Conservation (phyloP, 2,113 vertebrate genomes). For the Tupaia tana region DNA sequence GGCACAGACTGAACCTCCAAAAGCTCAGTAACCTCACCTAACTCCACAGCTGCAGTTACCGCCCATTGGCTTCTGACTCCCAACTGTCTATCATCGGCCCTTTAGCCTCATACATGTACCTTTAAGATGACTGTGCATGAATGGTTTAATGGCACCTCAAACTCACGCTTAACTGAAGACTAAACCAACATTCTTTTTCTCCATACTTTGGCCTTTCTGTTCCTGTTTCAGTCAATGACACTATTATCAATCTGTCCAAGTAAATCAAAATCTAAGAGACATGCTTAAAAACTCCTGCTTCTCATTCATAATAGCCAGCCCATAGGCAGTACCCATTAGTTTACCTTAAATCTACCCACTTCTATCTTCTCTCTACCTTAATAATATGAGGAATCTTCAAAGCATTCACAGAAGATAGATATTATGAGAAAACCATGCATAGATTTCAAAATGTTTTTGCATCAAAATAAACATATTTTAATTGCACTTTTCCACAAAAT, state of each 20-base stretch:
- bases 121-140: not conserved
- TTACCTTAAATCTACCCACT: not conserved
- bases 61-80: not conserved
- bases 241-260: not conserved
- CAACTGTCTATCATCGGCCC: not conserved
- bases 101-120: not conserved
- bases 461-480: too few species aligned
- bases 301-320: not conserved
- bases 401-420: too few species aligned
- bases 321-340: fast-evolving
- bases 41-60: not conserved
- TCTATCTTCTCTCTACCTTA: not conserved
- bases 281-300: not conserved
- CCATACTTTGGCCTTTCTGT: not conserved
- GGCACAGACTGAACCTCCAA: not conserved
- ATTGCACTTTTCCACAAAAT: too few species aligned
- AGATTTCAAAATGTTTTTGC: too few species aligned
- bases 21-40: not conserved
- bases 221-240: not conserved
- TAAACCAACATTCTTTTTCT: not conserved
- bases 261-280: not conserved
- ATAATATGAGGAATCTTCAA: not conserved
- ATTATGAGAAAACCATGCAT: too few species aligned
- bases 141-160: not conserved
- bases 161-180: not conserved